Evolutionary conservation across 2,797 vertebrate genomes (phyloP), one percentile per base, ranked within the genome.

Genomic region (Spinus pinus): DNA sequence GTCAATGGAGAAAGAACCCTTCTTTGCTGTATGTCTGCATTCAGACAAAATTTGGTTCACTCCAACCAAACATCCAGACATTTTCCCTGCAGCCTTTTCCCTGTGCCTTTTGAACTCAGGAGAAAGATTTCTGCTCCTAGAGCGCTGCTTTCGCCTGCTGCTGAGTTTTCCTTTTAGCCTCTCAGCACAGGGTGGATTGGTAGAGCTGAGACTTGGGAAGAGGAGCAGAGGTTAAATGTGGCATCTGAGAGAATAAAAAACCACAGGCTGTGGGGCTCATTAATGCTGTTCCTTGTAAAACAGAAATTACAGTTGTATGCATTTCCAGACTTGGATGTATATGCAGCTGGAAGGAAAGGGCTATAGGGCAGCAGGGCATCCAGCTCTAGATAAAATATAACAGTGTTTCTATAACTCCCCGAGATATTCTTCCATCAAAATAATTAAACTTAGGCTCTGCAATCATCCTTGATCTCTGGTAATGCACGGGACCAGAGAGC

Each of bases 201-300:
- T 58, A 47, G 57, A 90, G 73, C 75, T 69, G 66, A 60, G 56
- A n/a, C 66, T 81, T 72, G 66, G 77, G 58, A 39, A 74, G 73
- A 72, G 50, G 47, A 78, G 49, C 18, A 61, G 58, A 88, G 89
- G 58, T 79, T 81, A 91, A 93, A 88, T 39, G 62, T 75, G 50
- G 50, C 30, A 65, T 86, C 75, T 79, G 51, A 81, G 84, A 85
- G 47, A 86, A 74, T 25, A 71, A 93, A 89, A 65, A 74, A 14
- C 17, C 25, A 53, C 33, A 89, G 70, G 57, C 53, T 74, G 16
- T 51, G 61, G 19, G 74, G 28, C 39, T 90, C 53, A 74, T 53
- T 69, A 83, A 66, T 69, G 27, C 44, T 41, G 7, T n/a, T 74
- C 2, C 3, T 57, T 58, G 41, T 66, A 39, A 77, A 56, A 74